Base-by-base conservation (phyloP, 1,140 invertebrate genomes). In the Drosophila cardini region DNA sequence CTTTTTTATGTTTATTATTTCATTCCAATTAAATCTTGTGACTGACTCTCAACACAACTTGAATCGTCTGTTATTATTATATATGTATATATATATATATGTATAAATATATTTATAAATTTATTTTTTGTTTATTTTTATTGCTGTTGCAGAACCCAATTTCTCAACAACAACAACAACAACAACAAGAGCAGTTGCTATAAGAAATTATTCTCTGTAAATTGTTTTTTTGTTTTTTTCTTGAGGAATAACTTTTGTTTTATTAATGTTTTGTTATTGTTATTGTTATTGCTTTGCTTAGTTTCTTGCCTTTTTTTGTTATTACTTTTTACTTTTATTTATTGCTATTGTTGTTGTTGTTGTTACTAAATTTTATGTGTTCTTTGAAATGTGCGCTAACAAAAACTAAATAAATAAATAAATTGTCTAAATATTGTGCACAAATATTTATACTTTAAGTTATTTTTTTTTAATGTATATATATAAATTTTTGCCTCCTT, bases 21-120 rank as follows among this genome's bases (percentile, higher is more conserved):
- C 80, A 90, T 85, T 90, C 80, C 84, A 89, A 89, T 89, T 90
- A 89, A 89, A 89, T 80, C 84, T 87, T 79, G 79, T 60, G 82
- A 75, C 76, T 61, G 58, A 55, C 13, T 21, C 48, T 26, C 21
- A 15, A 36, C 52, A 36, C 42, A 7, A 50, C 46, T 50, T 46
- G 46, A 53, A 30, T 64, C 38, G 56, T 9, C 67, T 18, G 10
- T 53, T 72, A 45, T 72, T 65, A 67, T 72, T 63, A 38, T 38
- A 42, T 42, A 62, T 48, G 48, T 56, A 40, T 74, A 48, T 70
- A 50, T 65, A 60, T 60, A 64, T 73, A 26, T 63, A 38, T 38
- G 36, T 42, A 62, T 48, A 64, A 68, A 26, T 63, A 38, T 38
- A 42, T 42, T 62, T 48, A 64, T 73, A 26, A 26, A 26, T 79